phyloP scores from a whole-genome alignment of 2,113 vertebrate species.

The Ptilonorhynchus violaceus region DNA sequence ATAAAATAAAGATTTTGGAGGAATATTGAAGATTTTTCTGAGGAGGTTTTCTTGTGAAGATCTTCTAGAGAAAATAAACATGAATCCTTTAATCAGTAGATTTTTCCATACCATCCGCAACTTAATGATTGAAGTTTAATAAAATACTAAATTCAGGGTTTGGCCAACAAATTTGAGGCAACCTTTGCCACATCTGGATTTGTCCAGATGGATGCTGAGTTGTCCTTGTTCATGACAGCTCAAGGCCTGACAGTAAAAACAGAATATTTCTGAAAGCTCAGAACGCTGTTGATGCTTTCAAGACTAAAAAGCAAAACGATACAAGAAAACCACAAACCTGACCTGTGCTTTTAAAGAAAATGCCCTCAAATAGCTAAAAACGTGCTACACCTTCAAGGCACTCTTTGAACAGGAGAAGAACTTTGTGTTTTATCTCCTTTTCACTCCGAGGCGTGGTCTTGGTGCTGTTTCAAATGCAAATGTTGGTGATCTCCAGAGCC shows the following conservation, averaged over 20 bases:
- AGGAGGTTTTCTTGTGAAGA: background rate
- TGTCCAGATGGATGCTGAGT: background rate
- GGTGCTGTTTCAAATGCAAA: background rate
- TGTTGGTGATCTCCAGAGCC: background rate
- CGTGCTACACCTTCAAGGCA: background rate
- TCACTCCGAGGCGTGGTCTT: background rate
- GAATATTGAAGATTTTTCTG: background rate
- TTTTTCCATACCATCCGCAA: background rate
- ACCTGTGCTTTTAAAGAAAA: background rate
- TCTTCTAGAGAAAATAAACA: background rate
- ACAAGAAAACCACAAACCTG: background rate
- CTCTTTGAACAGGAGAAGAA: background rate
- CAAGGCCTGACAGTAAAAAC: background rate
- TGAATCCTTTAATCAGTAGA: background rate
- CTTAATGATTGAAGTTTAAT: background rate
- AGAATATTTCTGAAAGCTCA: background rate
- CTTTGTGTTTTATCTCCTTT: background rate
- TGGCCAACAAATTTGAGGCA: background rate
- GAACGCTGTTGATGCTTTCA: background rate
- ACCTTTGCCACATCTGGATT: background rate
- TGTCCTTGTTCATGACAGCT: background rate
- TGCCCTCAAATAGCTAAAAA: background rate
- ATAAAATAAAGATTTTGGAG: background rate
- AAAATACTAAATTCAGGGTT: background rate
- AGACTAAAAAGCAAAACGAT: background rate